A percentile compares a stretch with the other conserved stretches of the same genome.
Conservation (phyloP, 2,797 vertebrate genomes). For the Typhlichthys subterraneus region DNA sequence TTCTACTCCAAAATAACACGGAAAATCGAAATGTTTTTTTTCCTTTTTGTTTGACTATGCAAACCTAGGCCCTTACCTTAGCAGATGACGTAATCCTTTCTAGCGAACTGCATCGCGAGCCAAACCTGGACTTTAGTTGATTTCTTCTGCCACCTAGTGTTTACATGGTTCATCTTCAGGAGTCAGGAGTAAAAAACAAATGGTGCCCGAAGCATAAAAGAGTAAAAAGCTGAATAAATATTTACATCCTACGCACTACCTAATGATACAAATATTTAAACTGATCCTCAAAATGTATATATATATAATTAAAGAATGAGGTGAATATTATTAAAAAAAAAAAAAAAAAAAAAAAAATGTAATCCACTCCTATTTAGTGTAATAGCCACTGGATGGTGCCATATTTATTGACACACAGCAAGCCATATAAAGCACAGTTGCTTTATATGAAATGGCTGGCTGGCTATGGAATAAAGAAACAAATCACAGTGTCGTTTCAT, state of each 20-base stretch:
- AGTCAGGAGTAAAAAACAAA: slow-evolving; percentile 3
- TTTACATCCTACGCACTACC: too few relatives aligned
- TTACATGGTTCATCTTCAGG: background rate
- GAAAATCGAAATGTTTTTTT: too few relatives aligned
- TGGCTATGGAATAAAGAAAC: background rate
- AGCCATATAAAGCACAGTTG: background rate
- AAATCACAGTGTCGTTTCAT: slow-evolving; percentile 46
- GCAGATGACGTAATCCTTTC: slow-evolving; percentile 50
- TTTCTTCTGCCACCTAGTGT: slow-evolving; percentile 58
- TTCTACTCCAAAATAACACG: too few relatives aligned
- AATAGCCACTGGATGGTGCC: slow-evolving; percentile 36
- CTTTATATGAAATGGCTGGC: too few relatives aligned
- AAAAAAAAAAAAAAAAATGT: background rate
- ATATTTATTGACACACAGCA: slow-evolving; percentile 6
- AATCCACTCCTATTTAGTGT: background rate
- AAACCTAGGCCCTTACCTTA: slow-evolving; percentile 5
- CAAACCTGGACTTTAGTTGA: slow-evolving; percentile 5
- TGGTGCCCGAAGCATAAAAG: background rate
- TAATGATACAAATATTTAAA: too few relatives aligned
- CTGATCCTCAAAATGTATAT: too few relatives aligned
- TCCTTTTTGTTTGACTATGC: background rate
- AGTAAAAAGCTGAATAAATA: too few relatives aligned
- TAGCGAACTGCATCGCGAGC: background rate
- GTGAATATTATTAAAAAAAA: background rate
- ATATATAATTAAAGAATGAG: too few relatives aligned